phyloP scores from a whole-genome alignment of 2,888 invertebrate species.

The Argyresthia albistria region DNA sequence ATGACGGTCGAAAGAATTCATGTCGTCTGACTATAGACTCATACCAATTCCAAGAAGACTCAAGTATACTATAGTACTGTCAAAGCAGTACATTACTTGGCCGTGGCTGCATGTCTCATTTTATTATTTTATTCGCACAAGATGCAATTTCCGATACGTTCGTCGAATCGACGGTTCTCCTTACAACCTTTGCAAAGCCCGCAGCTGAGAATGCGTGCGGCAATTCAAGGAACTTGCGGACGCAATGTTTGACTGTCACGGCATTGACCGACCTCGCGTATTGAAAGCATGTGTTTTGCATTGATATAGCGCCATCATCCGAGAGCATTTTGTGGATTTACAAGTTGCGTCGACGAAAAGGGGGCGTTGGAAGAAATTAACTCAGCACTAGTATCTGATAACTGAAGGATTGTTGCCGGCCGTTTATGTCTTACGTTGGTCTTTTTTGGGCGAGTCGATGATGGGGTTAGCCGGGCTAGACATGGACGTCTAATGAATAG shows the following conservation, averaged over 20 bases:
- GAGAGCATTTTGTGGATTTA: no score
- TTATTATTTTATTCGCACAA: conserved; percentile 11
- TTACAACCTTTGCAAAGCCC: conserved; percentile 14
- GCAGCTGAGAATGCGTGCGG: no score
- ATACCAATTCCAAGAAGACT: no score
- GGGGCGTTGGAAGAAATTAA: conserved; percentile 38
- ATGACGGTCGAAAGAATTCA: no score
- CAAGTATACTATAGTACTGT: neutral
- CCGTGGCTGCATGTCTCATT: neutral
- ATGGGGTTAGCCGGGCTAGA: neutral
- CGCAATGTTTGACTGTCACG: no score
- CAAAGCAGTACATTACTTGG: neutral
- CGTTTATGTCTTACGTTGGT: conserved; percentile 2
- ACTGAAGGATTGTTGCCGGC: conserved; percentile 9
- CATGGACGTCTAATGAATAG: no score
- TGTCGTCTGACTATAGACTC: no score
- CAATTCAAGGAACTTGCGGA: no score
- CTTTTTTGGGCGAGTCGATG: neutral
- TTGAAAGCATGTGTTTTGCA: no score
- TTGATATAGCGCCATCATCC: no score
- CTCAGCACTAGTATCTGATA: conserved; percentile 19
- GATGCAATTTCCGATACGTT: conserved; percentile 55
- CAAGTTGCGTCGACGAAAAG: conserved; percentile 27
- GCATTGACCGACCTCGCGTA: no score
- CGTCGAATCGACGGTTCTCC: conserved; percentile 21